These are phyloP conservation scores for Crotalus tigris DNA, from an alignment of 2,113 vertebrate species.

Conservation along the genomic window DNA sequence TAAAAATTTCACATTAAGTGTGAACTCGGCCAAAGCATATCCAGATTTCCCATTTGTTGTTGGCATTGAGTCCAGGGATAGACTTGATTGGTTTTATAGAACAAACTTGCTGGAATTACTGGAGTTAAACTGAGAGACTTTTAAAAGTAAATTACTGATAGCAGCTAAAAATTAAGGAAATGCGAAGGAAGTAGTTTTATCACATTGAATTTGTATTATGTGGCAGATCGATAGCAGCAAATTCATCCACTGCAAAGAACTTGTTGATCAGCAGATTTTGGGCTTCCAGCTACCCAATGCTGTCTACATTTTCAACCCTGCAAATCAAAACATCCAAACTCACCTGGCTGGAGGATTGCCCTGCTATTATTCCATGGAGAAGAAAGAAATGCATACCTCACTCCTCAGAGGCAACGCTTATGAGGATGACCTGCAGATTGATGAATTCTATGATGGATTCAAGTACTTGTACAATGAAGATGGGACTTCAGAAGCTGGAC, in stretches of 20 bases:
- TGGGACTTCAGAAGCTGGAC: background rate
- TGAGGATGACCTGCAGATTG: constrained; percentile 25
- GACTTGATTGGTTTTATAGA: background rate
- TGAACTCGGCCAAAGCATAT: background rate
- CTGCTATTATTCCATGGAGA: constrained; percentile 6
- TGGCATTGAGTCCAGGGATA: background rate
- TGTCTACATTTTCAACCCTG: constrained; percentile 61
- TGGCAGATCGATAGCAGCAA: constrained; percentile 64
- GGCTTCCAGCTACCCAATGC: constrained; percentile 58
- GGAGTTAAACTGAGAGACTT: background rate
- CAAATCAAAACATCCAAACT: constrained; percentile 16
- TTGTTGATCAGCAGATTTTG: constrained; percentile 66
- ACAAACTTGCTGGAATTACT: background rate
- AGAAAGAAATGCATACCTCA: background rate
- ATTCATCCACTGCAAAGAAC: constrained; percentile 73
- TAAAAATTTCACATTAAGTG: background rate
- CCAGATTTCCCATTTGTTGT: background rate
- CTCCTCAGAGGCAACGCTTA: background rate
- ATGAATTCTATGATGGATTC: constrained; percentile 73
- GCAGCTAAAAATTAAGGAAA: background rate
- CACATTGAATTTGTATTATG: background rate
- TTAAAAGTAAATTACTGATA: background rate
- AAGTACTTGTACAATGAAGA: constrained; percentile 60
- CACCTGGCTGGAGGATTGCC: background rate
- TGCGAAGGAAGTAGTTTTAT: background rate